Evolutionary conservation across 1,140 invertebrate species (phyloP), one percentile per base, ranked within the genome.

Genomic region (Drosophila auraria): DNA sequence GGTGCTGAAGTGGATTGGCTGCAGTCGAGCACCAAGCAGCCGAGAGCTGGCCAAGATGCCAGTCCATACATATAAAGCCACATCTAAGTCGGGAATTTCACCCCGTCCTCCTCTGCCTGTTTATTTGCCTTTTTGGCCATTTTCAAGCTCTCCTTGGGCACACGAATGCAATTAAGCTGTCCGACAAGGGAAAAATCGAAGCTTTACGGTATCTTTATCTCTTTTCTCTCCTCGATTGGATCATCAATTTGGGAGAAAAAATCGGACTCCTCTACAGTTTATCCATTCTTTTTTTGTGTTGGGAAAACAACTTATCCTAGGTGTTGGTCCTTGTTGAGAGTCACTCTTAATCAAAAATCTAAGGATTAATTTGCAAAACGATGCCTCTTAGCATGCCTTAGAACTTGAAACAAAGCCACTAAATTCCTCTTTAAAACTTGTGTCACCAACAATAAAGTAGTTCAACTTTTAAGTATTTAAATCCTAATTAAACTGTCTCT

Each of bases 131-230:
- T 81, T 75, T 61, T 69, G 62, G 56, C 65, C 62, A 71, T 62
- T 89, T 87, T 81, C 33, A 33, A 40, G 33, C 56, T 47, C 51
- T 40, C 25, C 14, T 27, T 8, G 25, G 20, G 47, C 71, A 73
- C 20, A 47, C 57, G 45, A 60, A 65, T 84, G 82, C 78, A 83
- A 86, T 83, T 84, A 86, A 78, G 78, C 82, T 78, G 78, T 60
- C 66, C 45, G 50, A 20, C 49, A 40, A 44, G 60, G 57, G 17
- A 70, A 50, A 71, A 59, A 71, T 60, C 23, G 36, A 72, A 50
- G 44, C 20, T 36, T 73, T 73, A 44, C 53, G 20, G 36, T 45
- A 59, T 25, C 33, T 38, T 23, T 23, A 56, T 72, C 17, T 25
- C 15, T 12, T 20, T 33, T 68, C 25, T 14, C n/a, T 12, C 15